Evolutionary conservation across 2,797 vertebrate species (phyloP), one percentile per base, ranked within the genome.

Genomic region (Sebastiscus tertius): DNA sequence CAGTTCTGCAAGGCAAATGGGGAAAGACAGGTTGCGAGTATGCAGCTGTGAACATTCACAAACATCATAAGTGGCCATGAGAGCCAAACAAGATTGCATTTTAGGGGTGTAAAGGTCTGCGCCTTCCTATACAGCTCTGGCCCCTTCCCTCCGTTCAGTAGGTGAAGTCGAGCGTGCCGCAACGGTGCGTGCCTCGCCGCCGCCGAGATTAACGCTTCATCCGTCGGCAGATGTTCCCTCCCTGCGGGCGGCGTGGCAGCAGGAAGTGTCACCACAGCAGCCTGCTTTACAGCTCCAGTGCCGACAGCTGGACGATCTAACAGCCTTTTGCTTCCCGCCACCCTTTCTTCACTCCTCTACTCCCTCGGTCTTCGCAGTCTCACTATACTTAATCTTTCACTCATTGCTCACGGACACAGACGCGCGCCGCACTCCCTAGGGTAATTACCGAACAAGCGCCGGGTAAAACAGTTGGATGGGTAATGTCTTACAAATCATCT

Each of bases 141-240:
- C 14, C 20, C 77, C 67, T 49, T 66, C 63, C 65, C 70, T 56
- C 39, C 11, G 27, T 56, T 36, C 63, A 16, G 79, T 31, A 78
- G 83, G 86, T 77, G 84, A 88, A 81, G 64, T 46, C 16, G 9
- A 75, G 78, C 66, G 4, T 36, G 66, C 75, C 56, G 79, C 12
- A 36, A 60, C 14, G 1, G 60, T 34, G 72, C 5, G 18, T 33
- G 66, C 88, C 83, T 84, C 62, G 54, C 81, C 88, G 64, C 85
- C 46, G 1, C 80, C 2, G 67, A 86, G 87, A 93, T 93, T 87
- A 93, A 92, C 88, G 70, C 86, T 66, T 63, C 82, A 68, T 88
- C 85, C 74, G 13, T 26, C n/a, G 79, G 86, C 94, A 94, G 93
- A 92, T 95, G 93, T 92, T 93, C 66, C 73, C 72, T 81, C 88